Conservation (phyloP, 2,888 invertebrate genomes). For the Pyrrhosoma nymphula region DNA sequence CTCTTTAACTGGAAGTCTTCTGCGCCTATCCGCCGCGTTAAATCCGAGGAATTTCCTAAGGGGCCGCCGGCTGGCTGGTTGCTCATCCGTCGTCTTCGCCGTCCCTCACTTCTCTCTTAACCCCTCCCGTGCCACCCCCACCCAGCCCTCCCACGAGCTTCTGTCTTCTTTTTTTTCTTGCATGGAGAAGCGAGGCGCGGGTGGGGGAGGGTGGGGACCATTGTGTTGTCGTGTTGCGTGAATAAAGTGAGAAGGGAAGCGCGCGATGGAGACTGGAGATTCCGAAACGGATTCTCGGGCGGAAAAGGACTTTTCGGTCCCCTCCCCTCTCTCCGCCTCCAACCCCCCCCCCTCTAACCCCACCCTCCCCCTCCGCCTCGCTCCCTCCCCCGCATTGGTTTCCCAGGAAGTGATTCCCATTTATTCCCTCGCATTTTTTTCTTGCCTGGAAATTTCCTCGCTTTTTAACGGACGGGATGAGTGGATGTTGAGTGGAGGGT, state of each 20-base stretch:
- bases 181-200: background rate
- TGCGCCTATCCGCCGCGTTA: slow-evolving; percentile 11
- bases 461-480: background rate
- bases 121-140: background rate
- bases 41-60: background rate
- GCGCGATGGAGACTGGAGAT: background rate
- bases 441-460: no score
- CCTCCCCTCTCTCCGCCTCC: background rate
- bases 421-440: background rate
- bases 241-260: background rate
- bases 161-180: background rate
- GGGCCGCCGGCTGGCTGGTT: background rate
- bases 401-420: background rate
- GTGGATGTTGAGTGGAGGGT: background rate
- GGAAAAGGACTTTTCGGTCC: background rate
- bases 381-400: background rate
- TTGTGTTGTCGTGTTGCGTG: background rate
- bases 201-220: background rate
- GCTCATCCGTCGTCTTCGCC: background rate
- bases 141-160: background rate
- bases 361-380: background rate
- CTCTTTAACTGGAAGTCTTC: background rate
- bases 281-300: background rate
- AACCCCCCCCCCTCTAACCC: no score
- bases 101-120: background rate